These are phyloP conservation scores for Urocolius indicus DNA, from an alignment of 2,113 vertebrate genomes.

Conservation along the genomic window DNA sequence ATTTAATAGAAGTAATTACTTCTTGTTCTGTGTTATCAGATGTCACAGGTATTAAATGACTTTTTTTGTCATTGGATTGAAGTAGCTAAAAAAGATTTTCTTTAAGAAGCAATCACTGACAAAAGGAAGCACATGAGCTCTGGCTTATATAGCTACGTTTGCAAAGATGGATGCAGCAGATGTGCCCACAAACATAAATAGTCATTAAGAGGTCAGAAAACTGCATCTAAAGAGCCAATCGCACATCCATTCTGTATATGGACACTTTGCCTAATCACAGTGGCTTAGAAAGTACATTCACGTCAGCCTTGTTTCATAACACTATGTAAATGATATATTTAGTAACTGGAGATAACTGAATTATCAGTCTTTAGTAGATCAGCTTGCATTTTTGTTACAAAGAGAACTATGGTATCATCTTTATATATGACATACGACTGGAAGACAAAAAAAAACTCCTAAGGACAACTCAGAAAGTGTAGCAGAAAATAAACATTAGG, in stretches of 20 bases:
- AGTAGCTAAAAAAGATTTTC: slow-evolving; percentile 30
- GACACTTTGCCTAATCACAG: background rate
- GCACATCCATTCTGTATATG: background rate
- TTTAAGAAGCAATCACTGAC: slow-evolving; percentile 16
- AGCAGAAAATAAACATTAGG: slow-evolving; percentile 64
- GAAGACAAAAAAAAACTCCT: slow-evolving; percentile 27
- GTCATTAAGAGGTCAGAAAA: slow-evolving; percentile 16
- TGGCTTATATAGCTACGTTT: background rate
- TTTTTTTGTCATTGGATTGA: slow-evolving; percentile 30
- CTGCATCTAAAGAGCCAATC: background rate
- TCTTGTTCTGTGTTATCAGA: slow-evolving; percentile 63
- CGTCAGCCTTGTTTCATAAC: background rate
- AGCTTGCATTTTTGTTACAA: background rate
- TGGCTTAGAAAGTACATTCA: background rate
- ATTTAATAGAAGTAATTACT: slow-evolving; percentile 70
- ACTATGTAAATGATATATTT: background rate
- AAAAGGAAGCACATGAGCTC: background rate
- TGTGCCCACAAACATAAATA: slow-evolving; percentile 1
- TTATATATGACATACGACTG: background rate
- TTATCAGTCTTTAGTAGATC: slow-evolving; percentile 1
- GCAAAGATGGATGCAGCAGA: slow-evolving; percentile 1
- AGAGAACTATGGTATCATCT: background rate
- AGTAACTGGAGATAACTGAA: background rate
- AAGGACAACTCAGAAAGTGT: slow-evolving; percentile 20
- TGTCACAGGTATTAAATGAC: slow-evolving; percentile 56